Conservation (phyloP, 1,140 invertebrate genomes). For the Cotesia vestalis region DNA sequence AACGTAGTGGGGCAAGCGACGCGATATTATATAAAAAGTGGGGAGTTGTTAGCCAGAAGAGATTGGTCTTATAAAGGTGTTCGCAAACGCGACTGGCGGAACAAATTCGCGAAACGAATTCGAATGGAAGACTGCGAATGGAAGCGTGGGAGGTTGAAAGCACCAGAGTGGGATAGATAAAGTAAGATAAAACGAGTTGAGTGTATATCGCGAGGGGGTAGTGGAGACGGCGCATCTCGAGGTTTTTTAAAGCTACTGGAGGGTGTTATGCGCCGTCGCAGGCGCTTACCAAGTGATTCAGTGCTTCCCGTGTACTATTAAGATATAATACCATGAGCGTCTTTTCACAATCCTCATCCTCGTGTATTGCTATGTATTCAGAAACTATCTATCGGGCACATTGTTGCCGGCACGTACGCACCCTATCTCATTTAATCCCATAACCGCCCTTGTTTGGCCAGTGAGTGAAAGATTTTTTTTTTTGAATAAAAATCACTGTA, state of each 20-base stretch:
- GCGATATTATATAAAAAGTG: background rate
- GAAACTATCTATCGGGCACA: conserved; percentile 54
- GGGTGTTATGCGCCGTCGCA: conserved; percentile 38
- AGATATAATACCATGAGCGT: conserved; percentile 52
- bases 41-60: background rate
- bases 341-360: conserved; percentile 52
- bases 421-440: conserved; percentile 34
- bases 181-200: conserved; percentile 39
- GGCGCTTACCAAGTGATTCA: conserved; percentile 44
- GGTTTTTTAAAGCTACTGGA: conserved; percentile 39
- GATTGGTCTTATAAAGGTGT: conserved; percentile 9
- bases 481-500: background rate
- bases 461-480: conserved; percentile 37
- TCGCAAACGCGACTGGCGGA: conserved; percentile 17
- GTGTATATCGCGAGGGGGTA: conserved; percentile 13
- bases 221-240: conserved; percentile 24
- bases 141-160: conserved; percentile 13
- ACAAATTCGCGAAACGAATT: conserved; percentile 11
- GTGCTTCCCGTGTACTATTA: conserved; percentile 55
- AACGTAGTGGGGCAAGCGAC: background rate
- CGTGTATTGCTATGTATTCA: conserved; percentile 53
- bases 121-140: background rate
- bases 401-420: conserved; percentile 54
- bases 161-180: conserved; percentile 41
- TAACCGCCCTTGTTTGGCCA: background rate